These are phyloP conservation scores for Oncorhynchus nerka DNA, from an alignment of 2,113 vertebrate genomes.

Conservation along the genomic window DNA sequence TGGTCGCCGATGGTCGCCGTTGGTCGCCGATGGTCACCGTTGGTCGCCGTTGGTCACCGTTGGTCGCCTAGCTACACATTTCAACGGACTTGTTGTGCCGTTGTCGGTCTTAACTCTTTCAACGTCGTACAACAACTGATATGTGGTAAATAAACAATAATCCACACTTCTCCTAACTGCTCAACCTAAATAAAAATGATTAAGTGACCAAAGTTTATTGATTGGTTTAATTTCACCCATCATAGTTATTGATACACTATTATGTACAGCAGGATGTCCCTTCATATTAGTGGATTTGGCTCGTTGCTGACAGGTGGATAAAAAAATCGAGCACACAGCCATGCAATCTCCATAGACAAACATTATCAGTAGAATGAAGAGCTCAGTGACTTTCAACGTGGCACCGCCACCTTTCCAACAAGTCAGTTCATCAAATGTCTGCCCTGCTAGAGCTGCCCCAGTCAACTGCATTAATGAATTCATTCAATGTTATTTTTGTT, in stretches of 20 bases:
- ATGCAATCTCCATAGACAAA: no score
- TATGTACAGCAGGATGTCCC: not conserved
- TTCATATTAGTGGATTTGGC: no score
- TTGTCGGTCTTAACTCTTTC: conserved; percentile 11
- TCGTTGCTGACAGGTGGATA: no score
- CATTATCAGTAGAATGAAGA: no score
- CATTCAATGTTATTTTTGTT: no score
- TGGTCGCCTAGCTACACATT: conserved; percentile 26
- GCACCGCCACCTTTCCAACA: no score
- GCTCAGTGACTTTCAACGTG: no score
- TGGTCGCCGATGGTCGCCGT: conserved; percentile 3
- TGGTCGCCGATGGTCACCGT: no score
- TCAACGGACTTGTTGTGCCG: conserved; percentile 27
- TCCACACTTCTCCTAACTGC: conserved; percentile 43
- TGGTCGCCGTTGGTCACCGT: conserved; percentile 2
- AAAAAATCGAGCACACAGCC: no score
- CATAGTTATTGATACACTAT: conserved; percentile 20
- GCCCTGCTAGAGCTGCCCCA: no score
- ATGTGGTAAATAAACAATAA: conserved; percentile 48
- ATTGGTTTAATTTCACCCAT: conserved; percentile 27
- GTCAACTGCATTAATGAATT: no score
- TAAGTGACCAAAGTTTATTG: conserved; percentile 53
- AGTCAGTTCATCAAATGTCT: no score
- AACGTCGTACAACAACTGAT: conserved; percentile 11
- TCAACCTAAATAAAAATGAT: conserved; percentile 58